These are phyloP conservation scores for Gadopsis marmoratus DNA, from an alignment of 2,797 vertebrate genomes.

Conservation along the genomic window DNA sequence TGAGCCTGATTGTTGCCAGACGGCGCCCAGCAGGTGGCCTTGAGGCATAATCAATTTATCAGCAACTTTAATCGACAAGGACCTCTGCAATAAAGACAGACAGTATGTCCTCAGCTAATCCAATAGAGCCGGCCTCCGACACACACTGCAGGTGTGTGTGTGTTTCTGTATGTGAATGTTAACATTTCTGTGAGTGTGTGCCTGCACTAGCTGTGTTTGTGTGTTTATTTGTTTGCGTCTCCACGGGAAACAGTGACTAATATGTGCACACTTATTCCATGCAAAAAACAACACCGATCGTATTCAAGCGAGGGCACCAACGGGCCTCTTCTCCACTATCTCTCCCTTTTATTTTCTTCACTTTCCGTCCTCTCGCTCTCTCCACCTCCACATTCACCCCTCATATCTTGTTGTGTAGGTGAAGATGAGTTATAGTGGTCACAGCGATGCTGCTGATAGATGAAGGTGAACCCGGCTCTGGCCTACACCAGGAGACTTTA, in stretches of 20 bases:
- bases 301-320: constrained; percentile 9
- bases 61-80: constrained; percentile 82
- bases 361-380: constrained; percentile 32
- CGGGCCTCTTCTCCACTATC: constrained; percentile 8
- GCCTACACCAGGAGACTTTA: constrained; percentile 76
- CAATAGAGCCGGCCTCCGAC: constrained; percentile 69
- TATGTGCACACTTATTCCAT: constrained; percentile 1
- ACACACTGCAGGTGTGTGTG: constrained; percentile 32
- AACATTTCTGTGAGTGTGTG: constrained; percentile 3
- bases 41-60: constrained; percentile 83
- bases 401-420: constrained; percentile 75
- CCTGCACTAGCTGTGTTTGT: neutral
- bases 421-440: constrained; percentile 83
- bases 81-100: constrained; percentile 80
- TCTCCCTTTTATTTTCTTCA: constrained; percentile 35
- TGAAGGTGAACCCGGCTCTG: constrained; percentile 82
- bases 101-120: constrained; percentile 80
- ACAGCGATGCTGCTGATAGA: constrained; percentile 80
- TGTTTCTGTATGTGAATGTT: constrained; percentile 1
- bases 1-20: constrained; percentile 78
- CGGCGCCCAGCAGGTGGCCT: constrained; percentile 80
- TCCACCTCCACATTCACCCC: constrained; percentile 58
- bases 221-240: constrained; percentile 13
- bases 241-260: constrained; percentile 3
- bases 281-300: neutral